Evolutionary conservation across 2,888 invertebrate genomes (phyloP).

Genomic region (Caradrina clavipalpis): DNA sequence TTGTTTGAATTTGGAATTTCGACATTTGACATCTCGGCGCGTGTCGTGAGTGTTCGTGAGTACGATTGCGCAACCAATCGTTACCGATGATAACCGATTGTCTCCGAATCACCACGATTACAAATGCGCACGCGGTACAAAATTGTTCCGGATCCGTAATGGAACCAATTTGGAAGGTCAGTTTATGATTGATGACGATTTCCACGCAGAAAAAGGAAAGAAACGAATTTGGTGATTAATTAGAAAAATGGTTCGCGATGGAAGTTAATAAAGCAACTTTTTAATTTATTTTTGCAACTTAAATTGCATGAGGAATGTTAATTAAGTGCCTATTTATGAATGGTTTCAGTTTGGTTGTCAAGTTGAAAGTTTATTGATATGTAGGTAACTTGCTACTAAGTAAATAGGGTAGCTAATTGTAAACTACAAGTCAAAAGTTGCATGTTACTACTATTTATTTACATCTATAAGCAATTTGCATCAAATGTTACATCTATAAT

Average conservation of each 20-base stretch:
- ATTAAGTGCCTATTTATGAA: not conserved
- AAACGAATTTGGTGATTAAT: conserved; percentile 26
- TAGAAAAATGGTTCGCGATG: conserved; percentile 34
- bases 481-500: no score
- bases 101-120: conserved; percentile 50
- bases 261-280: conserved; percentile 7
- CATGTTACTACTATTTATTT: no score
- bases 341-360: conserved; percentile 5
- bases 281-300: not conserved
- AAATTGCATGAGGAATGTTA: conserved; percentile 20
- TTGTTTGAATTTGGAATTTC: conserved; percentile 26
- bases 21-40: conserved; percentile 32
- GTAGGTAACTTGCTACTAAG: no score
- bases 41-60: conserved; percentile 10
- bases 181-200: conserved; percentile 51
- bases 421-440: no score
- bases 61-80: conserved; percentile 33
- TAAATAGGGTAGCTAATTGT: no score
- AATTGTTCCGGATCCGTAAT: conserved; percentile 55
- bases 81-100: conserved; percentile 52
- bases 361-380: no score
- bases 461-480: no score
- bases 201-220: conserved; percentile 40
- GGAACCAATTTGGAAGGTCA: conserved; percentile 62
- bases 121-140: conserved; percentile 43